These are phyloP conservation scores for Acrocephalus scirpaceus DNA, from an alignment of 2,797 vertebrate species.

Conservation along the genomic window DNA sequence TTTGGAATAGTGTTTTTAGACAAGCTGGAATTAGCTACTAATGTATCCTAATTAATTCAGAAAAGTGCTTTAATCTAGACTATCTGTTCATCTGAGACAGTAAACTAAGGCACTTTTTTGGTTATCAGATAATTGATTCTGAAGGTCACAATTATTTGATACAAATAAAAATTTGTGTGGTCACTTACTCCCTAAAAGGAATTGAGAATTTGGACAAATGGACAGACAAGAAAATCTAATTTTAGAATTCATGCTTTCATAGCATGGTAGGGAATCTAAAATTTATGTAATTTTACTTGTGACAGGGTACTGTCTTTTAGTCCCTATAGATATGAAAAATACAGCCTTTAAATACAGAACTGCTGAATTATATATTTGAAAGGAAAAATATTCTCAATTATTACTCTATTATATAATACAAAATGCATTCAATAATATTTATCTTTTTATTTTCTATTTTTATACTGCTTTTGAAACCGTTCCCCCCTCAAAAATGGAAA, in stretches of 20 bases:
- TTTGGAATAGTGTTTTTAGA: not conserved
- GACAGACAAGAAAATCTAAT: not conserved
- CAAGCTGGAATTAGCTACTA: not conserved
- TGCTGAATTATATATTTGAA: not conserved
- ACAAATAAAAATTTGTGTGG: not conserved
- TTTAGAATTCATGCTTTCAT: not conserved
- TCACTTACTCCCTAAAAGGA: not conserved
- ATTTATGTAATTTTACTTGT: slow-evolving; percentile 27
- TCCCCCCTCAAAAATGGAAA: not conserved
- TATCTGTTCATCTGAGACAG: not conserved
- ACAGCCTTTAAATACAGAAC: slow-evolving; percentile 19
- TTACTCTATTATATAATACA: not conserved
- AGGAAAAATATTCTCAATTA: not conserved
- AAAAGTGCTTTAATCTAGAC: not conserved
- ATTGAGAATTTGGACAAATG: not conserved
- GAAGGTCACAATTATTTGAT: not conserved
- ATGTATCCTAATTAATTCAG: not conserved
- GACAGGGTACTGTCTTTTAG: slow-evolving; percentile 7
- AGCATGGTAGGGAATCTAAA: not conserved
- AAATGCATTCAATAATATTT: not conserved
- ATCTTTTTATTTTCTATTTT: not conserved
- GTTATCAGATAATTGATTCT: not conserved
- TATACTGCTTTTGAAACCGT: not conserved
- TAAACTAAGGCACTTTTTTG: not conserved
- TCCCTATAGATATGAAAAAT: slow-evolving; percentile 1